Evolutionary conservation across 2,113 vertebrate species (phyloP).

Genomic region (Chaenogobius annularis): DNA sequence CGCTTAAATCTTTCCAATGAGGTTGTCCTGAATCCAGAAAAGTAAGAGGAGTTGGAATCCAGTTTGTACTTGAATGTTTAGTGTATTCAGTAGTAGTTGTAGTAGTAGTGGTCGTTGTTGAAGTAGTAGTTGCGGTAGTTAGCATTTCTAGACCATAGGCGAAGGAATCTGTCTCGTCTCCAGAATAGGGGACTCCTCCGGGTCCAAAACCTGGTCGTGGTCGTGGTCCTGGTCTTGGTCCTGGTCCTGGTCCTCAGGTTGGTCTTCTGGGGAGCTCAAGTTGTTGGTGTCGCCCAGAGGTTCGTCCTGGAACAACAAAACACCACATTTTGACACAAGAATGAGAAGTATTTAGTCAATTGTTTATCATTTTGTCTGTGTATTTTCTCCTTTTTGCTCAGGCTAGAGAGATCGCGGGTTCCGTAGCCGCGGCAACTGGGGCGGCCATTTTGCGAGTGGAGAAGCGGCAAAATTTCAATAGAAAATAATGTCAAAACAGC

Average conservation of each 20-base stretch:
- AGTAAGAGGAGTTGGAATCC: not conserved
- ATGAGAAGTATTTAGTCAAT: too few relatives aligned
- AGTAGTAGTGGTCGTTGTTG: not conserved
- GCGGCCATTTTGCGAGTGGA: too few relatives aligned
- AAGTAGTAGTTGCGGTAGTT: not conserved
- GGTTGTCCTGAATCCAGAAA: not conserved
- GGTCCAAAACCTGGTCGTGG: slow-evolving; percentile 10
- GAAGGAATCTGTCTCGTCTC: slow-evolving; percentile 71
- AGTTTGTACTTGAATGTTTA: not conserved
- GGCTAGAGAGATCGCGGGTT: too few relatives aligned
- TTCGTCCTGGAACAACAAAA: slow-evolving; percentile 80
- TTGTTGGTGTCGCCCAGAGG: slow-evolving; percentile 83
- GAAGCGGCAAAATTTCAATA: too few relatives aligned
- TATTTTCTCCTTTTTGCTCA: too few relatives aligned
- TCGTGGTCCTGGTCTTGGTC: slow-evolving; percentile 64
- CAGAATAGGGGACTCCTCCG: slow-evolving; percentile 50
- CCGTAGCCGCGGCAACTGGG: too few relatives aligned
- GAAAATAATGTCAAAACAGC: too few relatives aligned
- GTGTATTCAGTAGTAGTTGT: not conserved
- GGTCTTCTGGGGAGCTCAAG: slow-evolving; percentile 83
- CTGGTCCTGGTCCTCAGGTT: slow-evolving; percentile 11
- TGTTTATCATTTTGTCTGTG: too few relatives aligned
- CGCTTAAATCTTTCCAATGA: not conserved
- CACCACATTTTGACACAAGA: too few relatives aligned
- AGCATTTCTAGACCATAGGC: slow-evolving; percentile 56